Conservation (phyloP, 2,113 vertebrate genomes). For the Pelvicachromis taeniatus region DNA sequence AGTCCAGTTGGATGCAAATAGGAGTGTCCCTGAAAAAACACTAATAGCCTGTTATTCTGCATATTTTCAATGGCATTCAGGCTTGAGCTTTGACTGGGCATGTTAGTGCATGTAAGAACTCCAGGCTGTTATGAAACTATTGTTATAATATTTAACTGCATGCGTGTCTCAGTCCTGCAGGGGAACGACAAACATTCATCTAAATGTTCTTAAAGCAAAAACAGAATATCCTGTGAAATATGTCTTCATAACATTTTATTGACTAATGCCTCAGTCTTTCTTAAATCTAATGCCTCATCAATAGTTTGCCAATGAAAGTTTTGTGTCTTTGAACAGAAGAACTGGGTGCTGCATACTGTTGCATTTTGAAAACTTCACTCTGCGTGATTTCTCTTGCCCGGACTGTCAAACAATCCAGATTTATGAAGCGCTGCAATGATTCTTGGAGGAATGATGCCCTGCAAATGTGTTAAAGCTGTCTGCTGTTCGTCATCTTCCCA, state of each 20-base stretch:
- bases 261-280: neutral
- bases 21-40: neutral
- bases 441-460: neutral
- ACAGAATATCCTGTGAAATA: neutral
- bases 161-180: neutral
- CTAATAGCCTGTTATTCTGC: neutral
- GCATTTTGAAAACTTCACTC: neutral
- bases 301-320: neutral
- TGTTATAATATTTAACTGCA: neutral
- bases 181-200: neutral
- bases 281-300: neutral
- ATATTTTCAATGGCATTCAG: neutral
- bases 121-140: neutral
- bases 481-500: neutral
- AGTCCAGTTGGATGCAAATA: neutral
- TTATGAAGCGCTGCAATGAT: neutral
- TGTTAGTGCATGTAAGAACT: neutral
- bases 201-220: neutral
- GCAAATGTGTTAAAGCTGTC: slow-evolving; percentile 6
- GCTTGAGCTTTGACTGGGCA: neutral
- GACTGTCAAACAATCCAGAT: neutral
- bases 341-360: neutral
- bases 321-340: neutral
- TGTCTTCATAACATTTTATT: neutral
- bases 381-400: neutral